A percentile compares a stretch with the other conserved stretches of the same genome.
Evolutionary conservation across 1,140 invertebrate species (phyloP).

Genomic region (Drosophila tsacasi): DNA sequence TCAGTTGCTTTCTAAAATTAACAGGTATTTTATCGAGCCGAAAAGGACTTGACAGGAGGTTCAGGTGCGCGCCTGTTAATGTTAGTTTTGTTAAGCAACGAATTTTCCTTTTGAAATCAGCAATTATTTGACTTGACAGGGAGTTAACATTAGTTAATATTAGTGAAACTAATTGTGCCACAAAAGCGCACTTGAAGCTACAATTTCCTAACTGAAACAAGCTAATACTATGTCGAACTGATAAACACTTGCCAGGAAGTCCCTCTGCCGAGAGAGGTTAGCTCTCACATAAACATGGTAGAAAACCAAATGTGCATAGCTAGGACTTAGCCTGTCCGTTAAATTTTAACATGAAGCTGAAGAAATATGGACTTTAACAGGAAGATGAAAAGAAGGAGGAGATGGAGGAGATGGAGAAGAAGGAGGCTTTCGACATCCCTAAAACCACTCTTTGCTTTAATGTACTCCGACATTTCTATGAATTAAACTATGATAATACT

Average conservation of each 20-base stretch:
- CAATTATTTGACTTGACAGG: too few relatives aligned
- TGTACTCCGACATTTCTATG: neutral
- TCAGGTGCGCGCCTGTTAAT: neutral
- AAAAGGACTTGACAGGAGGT: neutral
- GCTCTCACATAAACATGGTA: neutral
- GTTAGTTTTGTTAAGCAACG: neutral
- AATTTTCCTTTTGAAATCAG: neutral
- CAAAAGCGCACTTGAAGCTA: neutral
- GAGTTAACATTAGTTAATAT: too few relatives aligned
- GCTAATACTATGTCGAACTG: too few relatives aligned
- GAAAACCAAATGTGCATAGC: neutral
- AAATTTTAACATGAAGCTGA: neutral
- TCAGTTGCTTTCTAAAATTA: neutral
- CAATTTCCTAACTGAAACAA: too few relatives aligned
- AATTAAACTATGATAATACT: neutral
- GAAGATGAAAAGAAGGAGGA: neutral
- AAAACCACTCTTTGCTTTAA: neutral
- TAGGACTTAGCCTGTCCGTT: neutral
- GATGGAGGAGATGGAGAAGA: neutral
- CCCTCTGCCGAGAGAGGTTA: neutral
- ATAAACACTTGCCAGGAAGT: too few relatives aligned
- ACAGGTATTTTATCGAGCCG: neutral
- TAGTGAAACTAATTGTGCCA: too few relatives aligned
- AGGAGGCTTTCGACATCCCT: neutral
- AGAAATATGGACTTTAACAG: neutral